Conservation (phyloP, 2,888 invertebrate species). For the Phyllotreta cruciferae region DNA sequence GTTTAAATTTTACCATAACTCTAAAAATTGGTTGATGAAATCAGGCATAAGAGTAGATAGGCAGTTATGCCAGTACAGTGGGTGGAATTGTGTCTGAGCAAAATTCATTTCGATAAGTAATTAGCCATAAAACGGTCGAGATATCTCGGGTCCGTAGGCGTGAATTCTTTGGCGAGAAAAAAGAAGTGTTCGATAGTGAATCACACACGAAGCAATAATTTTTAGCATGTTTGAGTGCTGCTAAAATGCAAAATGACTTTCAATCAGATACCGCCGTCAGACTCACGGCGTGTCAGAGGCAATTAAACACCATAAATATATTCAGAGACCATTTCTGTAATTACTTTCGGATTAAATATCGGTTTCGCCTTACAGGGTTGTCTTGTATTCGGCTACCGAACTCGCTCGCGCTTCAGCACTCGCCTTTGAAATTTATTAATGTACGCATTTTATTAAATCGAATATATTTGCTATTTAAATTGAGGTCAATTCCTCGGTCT, state of each 20-base stretch:
- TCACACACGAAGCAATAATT: conserved; percentile 34
- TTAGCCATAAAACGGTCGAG: not conserved
- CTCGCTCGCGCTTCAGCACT: not conserved
- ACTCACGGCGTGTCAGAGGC: conserved; percentile 36
- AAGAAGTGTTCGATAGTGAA: conserved; percentile 20
- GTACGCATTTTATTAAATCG: no score
- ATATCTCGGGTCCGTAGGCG: conserved; percentile 19
- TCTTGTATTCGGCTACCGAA: not conserved
- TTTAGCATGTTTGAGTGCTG: conserved; percentile 35
- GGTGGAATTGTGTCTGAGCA: no score
- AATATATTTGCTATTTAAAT: no score
- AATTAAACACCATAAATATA: conserved; percentile 42
- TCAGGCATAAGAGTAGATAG: no score
- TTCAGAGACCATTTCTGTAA: conserved; percentile 43
- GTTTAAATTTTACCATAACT: no score
- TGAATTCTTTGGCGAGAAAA: conserved; percentile 4
- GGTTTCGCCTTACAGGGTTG: conserved; percentile 30
- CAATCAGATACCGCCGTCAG: conserved; percentile 36
- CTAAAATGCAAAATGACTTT: conserved; percentile 38
- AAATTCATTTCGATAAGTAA: no score
- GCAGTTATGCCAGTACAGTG: no score
- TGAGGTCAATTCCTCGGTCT: no score
- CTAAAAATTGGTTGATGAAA: no score
- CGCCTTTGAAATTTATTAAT: no score
- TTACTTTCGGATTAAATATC: conserved; percentile 44